Conservation (phyloP, 2,113 vertebrate species). For the Peromyscus maniculatus region DNA sequence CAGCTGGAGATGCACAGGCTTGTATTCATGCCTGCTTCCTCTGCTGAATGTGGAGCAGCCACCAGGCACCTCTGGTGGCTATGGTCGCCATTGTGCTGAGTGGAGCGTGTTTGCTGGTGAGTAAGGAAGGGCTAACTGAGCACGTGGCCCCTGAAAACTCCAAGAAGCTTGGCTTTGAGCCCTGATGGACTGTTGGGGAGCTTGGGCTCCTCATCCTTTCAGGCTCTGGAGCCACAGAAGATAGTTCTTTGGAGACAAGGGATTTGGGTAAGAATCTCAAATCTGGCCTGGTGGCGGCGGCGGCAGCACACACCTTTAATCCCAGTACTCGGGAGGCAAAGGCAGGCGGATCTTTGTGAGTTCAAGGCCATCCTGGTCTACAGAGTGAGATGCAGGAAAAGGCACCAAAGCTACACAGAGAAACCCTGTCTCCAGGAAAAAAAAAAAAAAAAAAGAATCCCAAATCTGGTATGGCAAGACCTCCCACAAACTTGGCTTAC, state of each 20-base stretch:
- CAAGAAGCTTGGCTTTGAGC: constrained; percentile 9
- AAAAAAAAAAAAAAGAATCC: neutral
- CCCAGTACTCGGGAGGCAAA: too few species aligned
- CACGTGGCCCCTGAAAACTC: neutral
- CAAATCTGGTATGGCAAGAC: neutral
- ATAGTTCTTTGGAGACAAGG: neutral
- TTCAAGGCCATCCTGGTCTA: too few species aligned
- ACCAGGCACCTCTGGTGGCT: fast-evolving
- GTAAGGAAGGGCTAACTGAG: constrained; percentile 5
- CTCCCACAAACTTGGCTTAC: fast-evolving
- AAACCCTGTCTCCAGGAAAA: too few species aligned
- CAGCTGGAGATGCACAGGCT: neutral
- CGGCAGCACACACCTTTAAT: too few species aligned
- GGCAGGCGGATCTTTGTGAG: too few species aligned
- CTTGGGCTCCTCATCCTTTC: neutral
- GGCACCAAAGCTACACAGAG: too few species aligned
- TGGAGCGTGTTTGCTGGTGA: neutral
- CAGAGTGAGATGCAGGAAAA: too few species aligned
- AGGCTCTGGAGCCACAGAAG: neutral
- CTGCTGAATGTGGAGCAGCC: neutral
- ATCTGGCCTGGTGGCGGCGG: neutral
- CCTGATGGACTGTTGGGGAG: neutral
- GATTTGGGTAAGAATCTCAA: neutral
- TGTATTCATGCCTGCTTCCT: neutral
- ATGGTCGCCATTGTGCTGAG: fast-evolving